These are phyloP conservation scores for Gibbula magus DNA, from an alignment of 2,888 invertebrate species.

Conservation along the genomic window DNA sequence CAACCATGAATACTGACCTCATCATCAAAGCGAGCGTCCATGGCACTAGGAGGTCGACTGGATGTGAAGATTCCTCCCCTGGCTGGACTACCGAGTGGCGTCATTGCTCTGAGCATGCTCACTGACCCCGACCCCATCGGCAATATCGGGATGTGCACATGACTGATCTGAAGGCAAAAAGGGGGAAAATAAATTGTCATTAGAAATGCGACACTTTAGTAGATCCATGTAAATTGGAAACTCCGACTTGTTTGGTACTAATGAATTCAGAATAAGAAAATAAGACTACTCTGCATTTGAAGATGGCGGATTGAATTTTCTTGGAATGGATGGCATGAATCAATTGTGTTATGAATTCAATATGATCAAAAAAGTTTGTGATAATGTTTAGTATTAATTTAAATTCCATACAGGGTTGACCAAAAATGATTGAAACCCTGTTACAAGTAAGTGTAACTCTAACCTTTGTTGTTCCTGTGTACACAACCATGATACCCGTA, in stretches of 20 bases:
- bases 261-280: no score
- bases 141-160: conserved; percentile 80
- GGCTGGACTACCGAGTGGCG: conserved; percentile 63
- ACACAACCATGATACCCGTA: conserved; percentile 85
- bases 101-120: conserved; percentile 59
- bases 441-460: no score
- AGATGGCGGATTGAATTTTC: no score
- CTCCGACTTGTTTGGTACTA: no score
- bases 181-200: background rate
- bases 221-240: no score
- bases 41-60: conserved; percentile 77
- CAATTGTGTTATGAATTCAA: no score
- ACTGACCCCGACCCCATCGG: conserved; percentile 64
- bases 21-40: conserved; percentile 79
- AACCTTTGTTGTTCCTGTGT: conserved; percentile 87
- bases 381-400: no score
- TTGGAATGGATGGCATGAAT: background rate
- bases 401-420: no score
- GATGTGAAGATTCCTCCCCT: conserved; percentile 79
- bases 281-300: no score
- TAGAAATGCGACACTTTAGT: background rate
- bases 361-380: no score
- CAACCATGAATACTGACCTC: conserved; percentile 73
- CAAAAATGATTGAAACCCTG: no score
- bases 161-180: conserved; percentile 78